Base-by-base conservation (phyloP, 2,797 vertebrate species). In the Sebastes nivosus region DNA sequence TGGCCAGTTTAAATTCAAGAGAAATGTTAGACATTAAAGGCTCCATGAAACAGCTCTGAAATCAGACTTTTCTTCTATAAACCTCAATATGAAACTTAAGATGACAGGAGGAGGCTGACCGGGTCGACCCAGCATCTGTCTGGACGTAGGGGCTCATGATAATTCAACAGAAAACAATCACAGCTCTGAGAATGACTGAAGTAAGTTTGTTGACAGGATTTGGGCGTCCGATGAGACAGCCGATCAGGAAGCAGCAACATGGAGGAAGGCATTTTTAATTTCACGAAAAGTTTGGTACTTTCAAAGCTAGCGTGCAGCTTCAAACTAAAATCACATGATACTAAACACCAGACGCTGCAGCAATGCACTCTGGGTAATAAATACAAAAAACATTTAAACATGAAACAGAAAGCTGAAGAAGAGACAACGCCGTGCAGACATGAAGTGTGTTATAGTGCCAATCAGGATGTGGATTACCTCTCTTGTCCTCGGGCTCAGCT, bases 401-500 rank as follows among this genome's bases (percentile, higher is more conserved):
- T 54, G 22, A 76, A 25, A 46, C 25, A 75, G 46, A 18, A 46
- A 46, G 1, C 50, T 54, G 20, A 54, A 54, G 50, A 52, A 54
- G 50, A 42, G 38, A 42, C 38, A 7, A 42, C 6, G 38, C 14
- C 14, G 38, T 42, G 38, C 5, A 16, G 38, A 32, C 58, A 30
- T 60, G 25, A 10, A 11, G 27, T 24, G 32, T 27, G 63, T 36
- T 4, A 18, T 24, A 13, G 22, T 58, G 27, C 20, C 14, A 16
- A 55, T 12, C 59, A 32, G 8, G 64, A 16, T 10, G 24, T 6
- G 24, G 1, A 1, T 76, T 81, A 96, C 98, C 97, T 93, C 97
- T 97, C 91, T 98, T 99, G 89, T 99, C 98, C 76, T 99, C 98
- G 1, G 94, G 87, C 63, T 99, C 98, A 27, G 95, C 93, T 64